A percentile compares a stretch with the other conserved stretches of the same genome.
Evolutionary conservation across 2,113 vertebrate genomes (phyloP).

Genomic region (Terrapene triunguis): DNA sequence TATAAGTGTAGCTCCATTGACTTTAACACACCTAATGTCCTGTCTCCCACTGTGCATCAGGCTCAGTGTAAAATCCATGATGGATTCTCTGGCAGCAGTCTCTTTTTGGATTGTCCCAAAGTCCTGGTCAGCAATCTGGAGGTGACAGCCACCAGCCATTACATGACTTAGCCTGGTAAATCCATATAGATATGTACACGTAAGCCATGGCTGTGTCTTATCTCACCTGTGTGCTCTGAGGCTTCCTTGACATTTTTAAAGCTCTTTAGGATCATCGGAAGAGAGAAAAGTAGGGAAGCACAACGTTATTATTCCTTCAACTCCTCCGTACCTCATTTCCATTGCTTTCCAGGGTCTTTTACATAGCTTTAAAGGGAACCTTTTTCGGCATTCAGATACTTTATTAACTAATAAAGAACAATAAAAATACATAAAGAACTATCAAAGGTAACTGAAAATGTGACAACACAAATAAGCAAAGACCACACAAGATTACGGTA

Average conservation of each 20-base stretch:
- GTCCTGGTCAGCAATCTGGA: not conserved
- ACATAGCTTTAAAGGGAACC: not conserved
- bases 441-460: not conserved
- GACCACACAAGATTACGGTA: slow-evolving; percentile 47
- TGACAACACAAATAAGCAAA: not conserved
- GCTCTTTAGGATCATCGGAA: not conserved
- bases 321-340: not conserved
- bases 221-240: not conserved
- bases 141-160: not conserved
- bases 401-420: not conserved
- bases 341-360: not conserved
- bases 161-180: not conserved
- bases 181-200: not conserved
- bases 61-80: not conserved
- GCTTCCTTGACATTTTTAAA: not conserved
- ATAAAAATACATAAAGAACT: not conserved
- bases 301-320: not conserved
- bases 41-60: not conserved
- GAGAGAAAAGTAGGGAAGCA: not conserved
- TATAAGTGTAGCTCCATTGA: not conserved
- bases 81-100: not conserved
- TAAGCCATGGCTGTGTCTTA: not conserved
- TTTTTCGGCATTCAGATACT: not conserved
- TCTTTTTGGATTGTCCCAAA: not conserved
- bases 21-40: no score